Percentiles rank a stretch among this genome's conserved stretches.
Evolutionary conservation across 2,888 invertebrate species (phyloP).

Genomic region (Pyrgus malvae): DNA sequence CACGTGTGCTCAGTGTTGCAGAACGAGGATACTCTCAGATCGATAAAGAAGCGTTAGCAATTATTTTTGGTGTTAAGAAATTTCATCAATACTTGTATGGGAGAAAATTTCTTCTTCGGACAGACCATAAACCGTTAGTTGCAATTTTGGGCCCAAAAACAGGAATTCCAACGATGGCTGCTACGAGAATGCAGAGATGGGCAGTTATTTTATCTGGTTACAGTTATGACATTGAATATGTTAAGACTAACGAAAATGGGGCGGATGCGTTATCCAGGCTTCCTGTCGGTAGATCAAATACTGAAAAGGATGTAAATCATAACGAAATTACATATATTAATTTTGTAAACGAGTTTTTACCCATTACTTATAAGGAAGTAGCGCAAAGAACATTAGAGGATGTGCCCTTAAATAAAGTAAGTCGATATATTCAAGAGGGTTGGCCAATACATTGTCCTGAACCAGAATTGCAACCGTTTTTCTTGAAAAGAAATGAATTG

Average conservation of each 20-base stretch:
- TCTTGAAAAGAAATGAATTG: constrained; percentile 18
- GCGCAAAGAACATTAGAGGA: constrained; percentile 23
- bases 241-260: not conserved
- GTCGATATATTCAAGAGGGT: not conserved
- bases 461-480: not conserved
- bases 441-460: not conserved
- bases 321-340: not conserved
- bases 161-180: not conserved
- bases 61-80: not conserved
- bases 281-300: not conserved
- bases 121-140: not conserved
- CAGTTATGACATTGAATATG: not conserved
- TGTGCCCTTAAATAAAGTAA: not conserved
- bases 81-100: constrained; percentile 3
- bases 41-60: not conserved
- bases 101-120: not conserved
- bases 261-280: not conserved
- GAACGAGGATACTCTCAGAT: not conserved
- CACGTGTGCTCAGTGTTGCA: not conserved
- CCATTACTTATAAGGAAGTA: constrained; percentile 16
- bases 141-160: not conserved
- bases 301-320: not conserved
- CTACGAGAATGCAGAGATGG: not conserved
- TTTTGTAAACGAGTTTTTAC: constrained; percentile 10
- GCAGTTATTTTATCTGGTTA: not conserved